A percentile compares a stretch with the other conserved stretches of the same genome.
Conservation (phyloP, 2,888 invertebrate genomes). For the Abscondita cerata region DNA sequence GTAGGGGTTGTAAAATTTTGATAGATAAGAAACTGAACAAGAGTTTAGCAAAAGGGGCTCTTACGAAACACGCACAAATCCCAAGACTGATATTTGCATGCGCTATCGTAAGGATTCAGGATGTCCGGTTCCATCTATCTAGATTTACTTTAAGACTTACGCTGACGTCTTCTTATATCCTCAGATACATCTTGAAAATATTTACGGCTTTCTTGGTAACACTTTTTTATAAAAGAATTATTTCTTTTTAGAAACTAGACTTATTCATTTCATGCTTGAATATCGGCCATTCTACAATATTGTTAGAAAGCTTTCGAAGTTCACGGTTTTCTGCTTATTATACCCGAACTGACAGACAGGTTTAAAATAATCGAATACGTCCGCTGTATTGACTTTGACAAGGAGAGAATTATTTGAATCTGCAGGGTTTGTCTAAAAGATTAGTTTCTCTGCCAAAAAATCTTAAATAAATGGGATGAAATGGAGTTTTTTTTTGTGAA, state of each 20-base stretch:
- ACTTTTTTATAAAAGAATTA: conserved; percentile 11
- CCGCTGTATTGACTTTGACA: conserved; percentile 14
- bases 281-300: background rate
- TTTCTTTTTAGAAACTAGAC: background rate
- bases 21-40: conserved; percentile 27
- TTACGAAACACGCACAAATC: conserved; percentile 32
- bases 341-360: conserved; percentile 8
- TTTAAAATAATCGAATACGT: conserved; percentile 5
- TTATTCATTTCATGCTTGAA: background rate
- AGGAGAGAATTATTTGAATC: conserved; percentile 11
- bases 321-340: conserved; percentile 1
- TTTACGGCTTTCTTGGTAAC: conserved; percentile 12
- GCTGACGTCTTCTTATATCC: conserved; percentile 25
- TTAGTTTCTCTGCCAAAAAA: conserved; percentile 15
- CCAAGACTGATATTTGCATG: conserved; percentile 42
- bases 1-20: conserved; percentile 13
- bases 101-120: conserved; percentile 45
- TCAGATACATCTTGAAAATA: conserved; percentile 18
- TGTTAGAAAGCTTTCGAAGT: background rate
- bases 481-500: background rate
- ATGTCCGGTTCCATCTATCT: conserved; percentile 44
- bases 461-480: conserved; percentile 15
- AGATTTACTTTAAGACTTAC: conserved; percentile 40
- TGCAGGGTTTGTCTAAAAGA: conserved; percentile 7
- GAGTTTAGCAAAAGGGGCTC: conserved; percentile 21